phyloP scores from a whole-genome alignment of 2,797 vertebrate species.

The Xiphorhynchus erythropygius region DNA sequence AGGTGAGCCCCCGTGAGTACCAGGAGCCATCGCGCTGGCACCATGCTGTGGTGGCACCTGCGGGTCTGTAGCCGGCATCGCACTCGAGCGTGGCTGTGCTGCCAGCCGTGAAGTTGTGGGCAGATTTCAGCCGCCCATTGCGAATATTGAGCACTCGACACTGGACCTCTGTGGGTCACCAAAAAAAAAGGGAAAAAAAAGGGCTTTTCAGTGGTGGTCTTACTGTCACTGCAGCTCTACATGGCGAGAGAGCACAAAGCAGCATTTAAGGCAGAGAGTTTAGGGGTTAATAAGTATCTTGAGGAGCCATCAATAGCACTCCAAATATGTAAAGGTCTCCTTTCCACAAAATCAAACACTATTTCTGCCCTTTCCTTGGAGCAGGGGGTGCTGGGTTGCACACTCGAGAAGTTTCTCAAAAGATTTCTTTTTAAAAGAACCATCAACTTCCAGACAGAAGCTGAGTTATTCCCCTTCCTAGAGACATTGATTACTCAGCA shows the following conservation, averaged over 20 bases:
- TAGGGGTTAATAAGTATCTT: neutral
- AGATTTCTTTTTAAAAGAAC: neutral
- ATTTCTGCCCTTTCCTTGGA: neutral
- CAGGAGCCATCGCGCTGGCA: rapidly evolving
- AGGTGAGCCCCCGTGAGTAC: neutral
- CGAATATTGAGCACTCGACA: neutral
- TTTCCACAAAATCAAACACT: rapidly evolving
- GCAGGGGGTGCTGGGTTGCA: rapidly evolving
- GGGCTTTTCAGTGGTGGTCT: neutral
- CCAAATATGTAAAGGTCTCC: rapidly evolving
- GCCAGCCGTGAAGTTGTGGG: neutral
- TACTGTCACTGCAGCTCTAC: rapidly evolving
- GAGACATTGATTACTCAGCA: neutral
- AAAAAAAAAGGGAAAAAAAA: too few species aligned
- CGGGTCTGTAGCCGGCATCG: rapidly evolving
- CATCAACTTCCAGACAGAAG: neutral
- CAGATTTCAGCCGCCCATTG: neutral
- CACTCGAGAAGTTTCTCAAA: neutral
- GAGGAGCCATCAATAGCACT: rapidly evolving
- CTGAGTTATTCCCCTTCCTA: neutral
- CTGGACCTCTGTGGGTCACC: neutral
- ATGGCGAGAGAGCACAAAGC: neutral
- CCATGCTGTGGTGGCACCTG: rapidly evolving
- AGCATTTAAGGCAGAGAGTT: neutral
- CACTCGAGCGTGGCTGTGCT: neutral